These are phyloP conservation scores for Thaumetopoea pityocampa DNA, from an alignment of 1,140 invertebrate genomes.

Conservation along the genomic window DNA sequence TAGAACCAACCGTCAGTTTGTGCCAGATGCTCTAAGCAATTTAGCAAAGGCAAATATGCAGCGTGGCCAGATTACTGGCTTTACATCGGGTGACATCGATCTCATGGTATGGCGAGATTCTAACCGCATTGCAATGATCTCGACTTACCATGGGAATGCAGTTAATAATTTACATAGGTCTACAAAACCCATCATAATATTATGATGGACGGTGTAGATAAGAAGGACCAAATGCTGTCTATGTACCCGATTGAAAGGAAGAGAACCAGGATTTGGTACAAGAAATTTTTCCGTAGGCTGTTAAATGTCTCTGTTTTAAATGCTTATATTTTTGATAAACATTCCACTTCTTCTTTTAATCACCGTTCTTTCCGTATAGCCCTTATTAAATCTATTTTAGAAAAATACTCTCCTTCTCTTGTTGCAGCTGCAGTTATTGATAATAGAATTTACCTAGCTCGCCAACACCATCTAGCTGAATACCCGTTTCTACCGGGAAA, in stretches of 20 bases:
- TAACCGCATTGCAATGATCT: slow-evolving; percentile 1
- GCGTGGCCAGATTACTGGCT: background rate
- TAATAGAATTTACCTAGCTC: slow-evolving; percentile 4
- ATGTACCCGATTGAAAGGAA: slow-evolving; percentile 26
- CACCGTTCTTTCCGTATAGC: too few species aligned
- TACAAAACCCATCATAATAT: slow-evolving; percentile 22
- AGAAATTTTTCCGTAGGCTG: slow-evolving; percentile 21
- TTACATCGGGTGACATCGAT: background rate
- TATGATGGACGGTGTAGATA: slow-evolving; percentile 26
- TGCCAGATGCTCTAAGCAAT: background rate
- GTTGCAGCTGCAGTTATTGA: too few species aligned
- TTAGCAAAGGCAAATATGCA: background rate
- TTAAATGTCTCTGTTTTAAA: slow-evolving; percentile 21
- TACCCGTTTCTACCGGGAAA: slow-evolving; percentile 3
- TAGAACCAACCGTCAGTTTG: slow-evolving; percentile 5
- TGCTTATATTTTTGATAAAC: slow-evolving; percentile 7
- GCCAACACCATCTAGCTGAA: slow-evolving; percentile 1
- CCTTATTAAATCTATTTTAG: too few species aligned
- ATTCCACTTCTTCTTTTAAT: too few species aligned
- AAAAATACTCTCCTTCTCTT: too few species aligned
- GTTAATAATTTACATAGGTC: background rate
- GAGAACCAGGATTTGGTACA: slow-evolving; percentile 26
- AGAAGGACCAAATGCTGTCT: slow-evolving; percentile 30
- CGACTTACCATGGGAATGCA: slow-evolving; percentile 1
- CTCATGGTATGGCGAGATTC: slow-evolving; percentile 4